These are phyloP conservation scores for Acanthoscelides obtectus DNA, from an alignment of 2,888 invertebrate genomes.

Conservation along the genomic window DNA sequence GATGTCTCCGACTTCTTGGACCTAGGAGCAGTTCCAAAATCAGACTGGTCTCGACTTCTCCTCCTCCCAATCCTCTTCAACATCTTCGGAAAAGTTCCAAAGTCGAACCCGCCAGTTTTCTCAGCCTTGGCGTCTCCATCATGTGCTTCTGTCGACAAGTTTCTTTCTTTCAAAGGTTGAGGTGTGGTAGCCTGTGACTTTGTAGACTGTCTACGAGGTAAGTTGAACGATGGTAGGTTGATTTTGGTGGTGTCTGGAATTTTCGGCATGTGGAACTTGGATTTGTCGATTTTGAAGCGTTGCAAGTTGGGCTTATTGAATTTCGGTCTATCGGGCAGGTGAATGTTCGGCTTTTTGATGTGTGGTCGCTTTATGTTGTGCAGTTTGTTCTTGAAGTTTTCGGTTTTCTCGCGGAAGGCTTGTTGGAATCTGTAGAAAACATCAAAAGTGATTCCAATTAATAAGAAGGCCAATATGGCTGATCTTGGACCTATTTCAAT, in stretches of 20 bases:
- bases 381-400: constrained; percentile 58
- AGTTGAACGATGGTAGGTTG: constrained; percentile 53
- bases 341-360: constrained; percentile 52
- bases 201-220: constrained; percentile 42
- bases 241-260: constrained; percentile 60
- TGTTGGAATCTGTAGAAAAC: constrained; percentile 25
- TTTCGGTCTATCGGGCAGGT: constrained; percentile 55
- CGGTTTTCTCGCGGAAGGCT: constrained; percentile 43
- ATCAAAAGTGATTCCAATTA: too few relatives aligned
- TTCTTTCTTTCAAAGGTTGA: constrained; percentile 40
- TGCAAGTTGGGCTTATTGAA: constrained; percentile 46
- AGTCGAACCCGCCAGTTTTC: constrained; percentile 63
- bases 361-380: constrained; percentile 50
- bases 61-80: constrained; percentile 42
- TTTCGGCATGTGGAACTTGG: constrained; percentile 57
- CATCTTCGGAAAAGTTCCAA: constrained; percentile 74
- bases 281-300: constrained; percentile 52
- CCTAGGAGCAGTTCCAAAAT: constrained; percentile 63
- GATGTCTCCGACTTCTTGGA: constrained; percentile 22
- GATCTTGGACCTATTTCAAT: too few relatives aligned
- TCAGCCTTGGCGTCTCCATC: constrained; percentile 54
- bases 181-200: constrained; percentile 32
- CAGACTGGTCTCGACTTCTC: constrained; percentile 50
- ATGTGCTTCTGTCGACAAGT: constrained; percentile 51
- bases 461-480: too few relatives aligned